Percentiles rank a stretch among this genome's conserved stretches.
phyloP scores from a whole-genome alignment of 2,888 invertebrate genomes.

The Heliothis peltigera region DNA sequence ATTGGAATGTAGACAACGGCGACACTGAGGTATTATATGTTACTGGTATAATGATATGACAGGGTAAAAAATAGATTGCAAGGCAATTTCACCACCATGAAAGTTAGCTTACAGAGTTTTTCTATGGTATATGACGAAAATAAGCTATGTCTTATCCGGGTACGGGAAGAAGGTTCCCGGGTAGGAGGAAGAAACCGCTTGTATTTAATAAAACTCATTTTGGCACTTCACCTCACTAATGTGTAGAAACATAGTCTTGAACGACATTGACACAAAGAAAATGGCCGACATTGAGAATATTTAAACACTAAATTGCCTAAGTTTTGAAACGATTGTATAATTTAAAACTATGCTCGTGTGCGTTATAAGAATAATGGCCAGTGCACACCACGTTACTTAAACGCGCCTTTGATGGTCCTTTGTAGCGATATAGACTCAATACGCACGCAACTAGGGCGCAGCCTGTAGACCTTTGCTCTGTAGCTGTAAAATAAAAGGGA shows the following conservation, averaged over 20 bases:
- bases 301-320: not conserved
- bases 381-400: too few species aligned
- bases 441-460: too few species aligned
- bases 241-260: slow-evolving; percentile 7
- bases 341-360: not conserved
- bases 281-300: slow-evolving; percentile 13
- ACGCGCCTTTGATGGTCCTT: too few species aligned
- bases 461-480: too few species aligned
- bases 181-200: too few species aligned
- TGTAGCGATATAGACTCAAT: too few species aligned
- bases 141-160: too few species aligned
- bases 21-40: slow-evolving; percentile 46
- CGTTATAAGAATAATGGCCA: slow-evolving; percentile 1
- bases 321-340: not conserved
- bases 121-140: too few species aligned
- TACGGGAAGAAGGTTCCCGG: too few species aligned
- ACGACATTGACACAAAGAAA: not conserved
- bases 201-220: slow-evolving; percentile 15
- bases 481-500: too few species aligned
- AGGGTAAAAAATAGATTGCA: not conserved
- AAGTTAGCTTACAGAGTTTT: not conserved
- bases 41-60: not conserved
- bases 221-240: slow-evolving; percentile 54
- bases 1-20: slow-evolving; percentile 61
- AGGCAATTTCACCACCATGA: too few species aligned